Evolutionary conservation across 2,888 invertebrate species (phyloP), one percentile per base, ranked within the genome.

Genomic region (Tuberolachnus salignus): DNA sequence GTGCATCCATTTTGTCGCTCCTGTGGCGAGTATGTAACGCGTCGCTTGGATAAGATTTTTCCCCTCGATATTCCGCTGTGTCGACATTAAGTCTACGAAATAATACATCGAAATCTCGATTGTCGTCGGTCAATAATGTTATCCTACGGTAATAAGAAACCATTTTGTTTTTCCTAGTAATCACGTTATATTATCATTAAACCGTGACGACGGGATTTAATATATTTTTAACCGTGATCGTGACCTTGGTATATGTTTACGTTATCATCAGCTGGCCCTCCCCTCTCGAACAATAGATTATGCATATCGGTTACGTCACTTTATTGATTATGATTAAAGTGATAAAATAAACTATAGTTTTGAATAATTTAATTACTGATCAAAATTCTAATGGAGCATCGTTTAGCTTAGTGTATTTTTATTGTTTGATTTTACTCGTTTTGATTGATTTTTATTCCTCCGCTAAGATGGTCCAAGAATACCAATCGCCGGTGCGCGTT

Each of bases 401-500:
- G 42, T 34, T 78, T 69, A 61, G 78, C 69, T 69, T 78, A 78
- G 69, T 59, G 67, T 34, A 69, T 78, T 78, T 57, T 69, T 78
- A 78, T 78, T 78, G 78, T 78, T 78, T 78, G 78, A 78, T 78
- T 75, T 78, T 78, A 69, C 78, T 78, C 78, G 21, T 80, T 72
- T 80, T 80, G 72, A 53, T 71, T 64, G 16, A 51, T 64, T 71
- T 55, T 72, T 71, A 73, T 72, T 64, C 13, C 63, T 80, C n/a
- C 63, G 1, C 21, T 49, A 80, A 80, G 21, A 97, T 97, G 97
- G 97, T 97, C 85, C 97, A 97, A 87, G 94, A 95, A 86, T 97
- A 95, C 87, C 93, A 94, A 86, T 94, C 95, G 82, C 97, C 97
- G 83, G 92, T 97, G 74, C 90, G 97, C 89, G 94, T 97, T 83